Base-by-base conservation (phyloP, 2,888 invertebrate genomes). In the Cerceris rybyensis region DNA sequence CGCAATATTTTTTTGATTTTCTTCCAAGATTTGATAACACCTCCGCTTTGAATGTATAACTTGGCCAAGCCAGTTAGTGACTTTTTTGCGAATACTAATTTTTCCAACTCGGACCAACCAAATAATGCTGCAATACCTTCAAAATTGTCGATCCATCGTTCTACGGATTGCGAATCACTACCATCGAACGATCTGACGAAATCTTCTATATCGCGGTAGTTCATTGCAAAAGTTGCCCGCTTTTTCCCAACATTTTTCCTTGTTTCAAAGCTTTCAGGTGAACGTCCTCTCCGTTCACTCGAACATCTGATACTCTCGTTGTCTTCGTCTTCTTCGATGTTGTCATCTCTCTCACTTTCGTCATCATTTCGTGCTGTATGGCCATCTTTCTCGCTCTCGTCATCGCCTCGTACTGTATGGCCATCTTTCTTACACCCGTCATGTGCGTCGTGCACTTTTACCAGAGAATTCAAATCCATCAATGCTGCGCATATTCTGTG, bases 11-110 rank as follows among this genome's bases (percentile, higher is more conserved):
- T 28, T 39, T 73, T 79, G 2, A 76, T 7, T n/a, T 70, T 39
- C 5, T 16, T 16, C 73, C 79, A 76, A 11, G 70, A 57, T 17
- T 60, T 73, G 6, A 60, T 65, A 11, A 58, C 14, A 4, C 66
- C 69, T 42, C 64, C 69, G 8, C 58, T 60, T 17, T 69, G 55
- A 1, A 79, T n/a, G 4, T 60, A 28, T 7, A 66, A 14, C 16
- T 61, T 60, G 0, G 78, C 75, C 0, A 55, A n/a, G 7, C 75
- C 71, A 0, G 11, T 16, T 13, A 75, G 39, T 9, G 60, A 55
- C 63, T 63, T 63, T 49, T 72, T 75, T 7, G 66, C 69, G n/a
- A 65, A 79, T 0, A 72, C 66, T 8, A 71, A 6, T 41, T 58
- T 54, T 54, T 54, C 54, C 17, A 54, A 54, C 14, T 54, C 17